Evolutionary conservation across 2,888 invertebrate genomes (phyloP).

Genomic region (Lycia hirtaria): DNA sequence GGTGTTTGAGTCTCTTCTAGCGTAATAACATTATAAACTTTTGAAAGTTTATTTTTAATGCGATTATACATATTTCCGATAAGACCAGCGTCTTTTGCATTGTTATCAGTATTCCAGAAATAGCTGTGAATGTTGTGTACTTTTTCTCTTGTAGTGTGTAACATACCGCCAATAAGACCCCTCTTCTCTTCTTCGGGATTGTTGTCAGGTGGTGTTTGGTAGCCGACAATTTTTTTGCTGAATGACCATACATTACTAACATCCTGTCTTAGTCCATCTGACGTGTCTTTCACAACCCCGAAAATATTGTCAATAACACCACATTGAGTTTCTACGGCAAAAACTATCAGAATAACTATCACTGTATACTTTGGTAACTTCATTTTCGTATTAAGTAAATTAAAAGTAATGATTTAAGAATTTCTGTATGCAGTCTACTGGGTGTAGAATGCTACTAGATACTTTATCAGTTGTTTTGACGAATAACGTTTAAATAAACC

Average conservation of each 20-base stretch:
- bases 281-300: slow-evolving; percentile 43
- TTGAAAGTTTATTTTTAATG: slow-evolving; percentile 34
- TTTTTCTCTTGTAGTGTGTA: slow-evolving; percentile 41
- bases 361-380: slow-evolving; percentile 29
- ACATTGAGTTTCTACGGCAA: slow-evolving; percentile 37
- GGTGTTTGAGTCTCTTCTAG: slow-evolving; percentile 8
- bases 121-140: slow-evolving; percentile 38
- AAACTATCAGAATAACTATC: slow-evolving; percentile 31
- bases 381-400: slow-evolving; percentile 36
- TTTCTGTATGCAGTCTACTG: neutral
- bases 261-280: slow-evolving; percentile 39
- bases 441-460: slow-evolving; percentile 4
- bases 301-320: slow-evolving; percentile 42
- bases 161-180: slow-evolving; percentile 39
- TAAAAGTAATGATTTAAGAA: neutral
- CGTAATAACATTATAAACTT: too few relatives aligned
- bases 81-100: slow-evolving; percentile 36
- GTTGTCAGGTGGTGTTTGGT: slow-evolving; percentile 13
- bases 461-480: neutral
- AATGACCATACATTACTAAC: slow-evolving; percentile 36
- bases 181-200: slow-evolving; percentile 29
- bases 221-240: slow-evolving; percentile 43
- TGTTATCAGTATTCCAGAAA: slow-evolving; percentile 39
- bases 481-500: slow-evolving; percentile 19
- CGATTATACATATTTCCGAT: slow-evolving; percentile 40